These are phyloP conservation scores for Drosophila orosa DNA, from an alignment of 1,140 invertebrate species.

Conservation along the genomic window DNA sequence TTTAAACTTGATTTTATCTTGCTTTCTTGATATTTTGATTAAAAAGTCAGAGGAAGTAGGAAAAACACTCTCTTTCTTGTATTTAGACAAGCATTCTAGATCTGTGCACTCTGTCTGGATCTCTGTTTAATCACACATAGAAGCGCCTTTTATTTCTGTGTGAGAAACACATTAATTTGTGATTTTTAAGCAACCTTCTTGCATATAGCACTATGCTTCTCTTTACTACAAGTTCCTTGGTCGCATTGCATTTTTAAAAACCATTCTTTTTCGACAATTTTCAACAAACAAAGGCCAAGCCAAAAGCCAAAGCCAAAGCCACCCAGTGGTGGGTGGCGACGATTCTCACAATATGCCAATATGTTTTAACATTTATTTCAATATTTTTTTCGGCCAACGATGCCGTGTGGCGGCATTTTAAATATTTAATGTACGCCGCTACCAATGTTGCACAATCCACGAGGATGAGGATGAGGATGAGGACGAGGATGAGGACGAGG, in stretches of 20 bases:
- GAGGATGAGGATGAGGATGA: neutral
- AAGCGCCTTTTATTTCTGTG: neutral
- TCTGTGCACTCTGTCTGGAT: neutral
- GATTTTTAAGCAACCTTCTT: neutral
- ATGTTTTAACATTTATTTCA: constrained; percentile 83
- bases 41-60: neutral
- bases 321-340: constrained; percentile 7
- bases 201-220: neutral
- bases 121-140: neutral
- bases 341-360: constrained; percentile 79
- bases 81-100: neutral
- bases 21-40: neutral
- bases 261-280: constrained; percentile 55
- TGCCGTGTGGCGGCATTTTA: constrained; percentile 76
- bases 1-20: too few relatives aligned
- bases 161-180: neutral
- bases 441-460: constrained; percentile 52
- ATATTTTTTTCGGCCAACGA: constrained; percentile 66
- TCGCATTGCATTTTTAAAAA: constrained; percentile 69
- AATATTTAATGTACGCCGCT: constrained; percentile 70
- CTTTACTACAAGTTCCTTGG: neutral
- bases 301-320: too few relatives aligned
- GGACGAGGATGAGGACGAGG: constrained; percentile 2
- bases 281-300: constrained; percentile 52
- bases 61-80: too few relatives aligned